These are phyloP conservation scores for Pterobdella sp. DNA, from an alignment of 2,888 invertebrate genomes.

Conservation along the genomic window DNA sequence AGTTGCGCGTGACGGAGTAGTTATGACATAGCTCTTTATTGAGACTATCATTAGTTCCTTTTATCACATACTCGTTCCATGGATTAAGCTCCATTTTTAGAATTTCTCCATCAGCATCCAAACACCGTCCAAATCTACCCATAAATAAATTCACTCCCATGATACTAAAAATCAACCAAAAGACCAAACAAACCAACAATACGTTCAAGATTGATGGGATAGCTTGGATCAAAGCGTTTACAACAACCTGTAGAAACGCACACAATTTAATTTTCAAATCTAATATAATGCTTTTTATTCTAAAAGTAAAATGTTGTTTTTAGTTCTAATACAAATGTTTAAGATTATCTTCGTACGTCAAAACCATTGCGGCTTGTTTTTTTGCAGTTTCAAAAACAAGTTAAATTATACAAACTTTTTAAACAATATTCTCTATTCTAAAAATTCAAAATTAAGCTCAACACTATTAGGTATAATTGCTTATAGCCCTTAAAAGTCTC, in stretches of 20 bases:
- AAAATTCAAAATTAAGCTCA: neutral
- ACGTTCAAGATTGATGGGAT: constrained; percentile 99
- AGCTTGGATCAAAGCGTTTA: constrained; percentile 95
- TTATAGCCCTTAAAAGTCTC: neutral
- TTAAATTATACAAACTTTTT: no score
- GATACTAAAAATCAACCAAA: constrained; percentile 98
- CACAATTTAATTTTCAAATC: no score
- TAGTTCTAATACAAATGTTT: no score
- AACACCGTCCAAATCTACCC: constrained; percentile 55
- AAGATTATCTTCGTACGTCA: no score
- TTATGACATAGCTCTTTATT: constrained; percentile 63
- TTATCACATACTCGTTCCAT: constrained; percentile 13
- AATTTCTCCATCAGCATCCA: constrained; percentile 55
- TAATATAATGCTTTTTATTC: no score
- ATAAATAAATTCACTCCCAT: constrained; percentile 93
- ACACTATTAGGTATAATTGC: neutral
- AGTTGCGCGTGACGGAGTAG: constrained; percentile 53
- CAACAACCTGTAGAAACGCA: constrained; percentile 67
- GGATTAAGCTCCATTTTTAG: constrained; percentile 48
- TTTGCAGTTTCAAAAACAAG: no score
- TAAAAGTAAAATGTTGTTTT: no score
- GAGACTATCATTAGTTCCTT: constrained; percentile 67
- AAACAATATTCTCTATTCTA: neutral
- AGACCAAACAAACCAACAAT: constrained; percentile 94
- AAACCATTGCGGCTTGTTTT: no score